A percentile compares a stretch with the other conserved stretches of the same genome.
These are phyloP conservation scores for Numenius phaeopus DNA, from an alignment of 2,797 vertebrate species.

Conservation along the genomic window DNA sequence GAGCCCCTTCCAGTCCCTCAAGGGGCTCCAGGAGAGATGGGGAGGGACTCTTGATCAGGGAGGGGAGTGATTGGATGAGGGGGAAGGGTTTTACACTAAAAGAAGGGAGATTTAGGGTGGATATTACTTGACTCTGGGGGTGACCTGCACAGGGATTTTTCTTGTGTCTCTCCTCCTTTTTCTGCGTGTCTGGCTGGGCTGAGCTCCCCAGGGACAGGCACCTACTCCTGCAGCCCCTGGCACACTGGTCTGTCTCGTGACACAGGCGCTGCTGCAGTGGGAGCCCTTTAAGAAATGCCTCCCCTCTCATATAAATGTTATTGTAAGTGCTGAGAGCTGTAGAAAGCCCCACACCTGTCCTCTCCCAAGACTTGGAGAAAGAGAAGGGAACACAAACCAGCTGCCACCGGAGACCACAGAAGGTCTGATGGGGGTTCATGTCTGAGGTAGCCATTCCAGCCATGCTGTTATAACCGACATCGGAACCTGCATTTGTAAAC, in stretches of 20 bases:
- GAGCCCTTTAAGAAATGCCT: neutral
- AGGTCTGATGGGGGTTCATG: neutral
- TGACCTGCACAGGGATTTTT: neutral
- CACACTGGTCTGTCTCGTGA: neutral
- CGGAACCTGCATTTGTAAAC: constrained; percentile 4
- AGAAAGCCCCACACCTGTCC: constrained; percentile 10
- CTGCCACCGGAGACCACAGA: constrained; percentile 1
- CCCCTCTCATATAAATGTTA: neutral
- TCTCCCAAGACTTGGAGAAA: neutral
- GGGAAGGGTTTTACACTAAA: neutral
- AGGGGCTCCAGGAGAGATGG: neutral
- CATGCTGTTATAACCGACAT: neutral
- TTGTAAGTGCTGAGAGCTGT: neutral
- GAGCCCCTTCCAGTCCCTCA: too few relatives aligned
- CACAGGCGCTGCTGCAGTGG: neutral
- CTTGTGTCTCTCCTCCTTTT: neutral
- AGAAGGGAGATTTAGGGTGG: neutral
- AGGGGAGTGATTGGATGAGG: neutral
- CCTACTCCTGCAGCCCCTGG: neutral
- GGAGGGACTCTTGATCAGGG: neutral
- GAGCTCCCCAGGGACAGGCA: neutral
- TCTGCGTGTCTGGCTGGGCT: neutral
- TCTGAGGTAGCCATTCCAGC: neutral
- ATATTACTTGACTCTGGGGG: neutral
- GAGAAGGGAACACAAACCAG: neutral